Conservation (phyloP, 2,888 invertebrate genomes). For the Ormyrus nitidulus region DNA sequence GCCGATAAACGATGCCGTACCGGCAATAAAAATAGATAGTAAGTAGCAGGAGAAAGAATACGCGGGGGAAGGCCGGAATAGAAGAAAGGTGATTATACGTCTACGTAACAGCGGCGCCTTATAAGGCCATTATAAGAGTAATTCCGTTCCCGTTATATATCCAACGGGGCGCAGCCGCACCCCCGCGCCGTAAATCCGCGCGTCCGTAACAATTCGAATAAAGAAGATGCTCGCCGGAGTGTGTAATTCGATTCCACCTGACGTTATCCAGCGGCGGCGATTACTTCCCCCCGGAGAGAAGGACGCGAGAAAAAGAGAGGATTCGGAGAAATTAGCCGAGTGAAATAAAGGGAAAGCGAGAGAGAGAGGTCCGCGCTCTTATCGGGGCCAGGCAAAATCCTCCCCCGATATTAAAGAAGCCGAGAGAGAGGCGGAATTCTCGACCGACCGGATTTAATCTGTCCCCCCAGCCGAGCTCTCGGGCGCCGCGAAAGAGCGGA, state of each 20-base stretch:
- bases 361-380: too few relatives aligned
- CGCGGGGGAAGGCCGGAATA: not conserved
- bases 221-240: slow-evolving; percentile 44
- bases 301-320: too few relatives aligned
- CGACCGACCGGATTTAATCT: too few relatives aligned
- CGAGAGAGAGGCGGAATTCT: not conserved
- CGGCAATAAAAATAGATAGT: slow-evolving; percentile 21
- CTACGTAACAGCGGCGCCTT: slow-evolving; percentile 31
- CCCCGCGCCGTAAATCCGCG: slow-evolving; percentile 1
- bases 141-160: slow-evolving; percentile 27
- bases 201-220: slow-evolving; percentile 38
- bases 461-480: not conserved
- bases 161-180: too few relatives aligned
- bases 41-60: not conserved
- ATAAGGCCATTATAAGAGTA: slow-evolving; percentile 27
- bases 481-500: not conserved
- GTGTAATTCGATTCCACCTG: slow-evolving; percentile 55
- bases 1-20: slow-evolving; percentile 35
- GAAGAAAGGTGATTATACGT: slow-evolving; percentile 29
- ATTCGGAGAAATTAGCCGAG: slow-evolving; percentile 54
- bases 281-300: slow-evolving; percentile 1
- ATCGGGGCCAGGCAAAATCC: slow-evolving; percentile 36
- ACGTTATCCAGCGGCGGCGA: not conserved
- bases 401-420: slow-evolving; percentile 49
- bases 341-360: slow-evolving; percentile 46